Base-by-base conservation (phyloP, 2,888 invertebrate species). In the Cryptocephalus primarius region DNA sequence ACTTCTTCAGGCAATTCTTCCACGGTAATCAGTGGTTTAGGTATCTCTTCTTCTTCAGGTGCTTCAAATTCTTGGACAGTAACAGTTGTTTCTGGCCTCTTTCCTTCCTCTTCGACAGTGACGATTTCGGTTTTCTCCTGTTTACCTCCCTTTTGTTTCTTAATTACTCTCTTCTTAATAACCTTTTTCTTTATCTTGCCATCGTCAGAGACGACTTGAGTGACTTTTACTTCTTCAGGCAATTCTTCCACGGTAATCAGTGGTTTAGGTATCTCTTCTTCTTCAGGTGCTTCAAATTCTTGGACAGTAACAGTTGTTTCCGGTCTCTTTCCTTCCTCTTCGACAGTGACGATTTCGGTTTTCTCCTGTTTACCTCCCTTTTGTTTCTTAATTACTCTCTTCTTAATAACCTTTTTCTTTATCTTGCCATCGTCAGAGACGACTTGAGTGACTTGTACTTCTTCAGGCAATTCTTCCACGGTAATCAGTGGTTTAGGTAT, bases 61-160 rank as follows among this genome's bases (percentile, higher is more conserved):
- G 22, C 22, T 22, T 22, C 3, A 22, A 4, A 22, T 22, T 22
- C 22, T 22, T 22, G 3, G 34, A 60, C 52, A 40, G 55, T 59
- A 33, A 57, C 55, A 48, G 68, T 55, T 40, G 56, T 62, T 54
- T 69, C 55, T 32, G 59, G 59, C 46, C 48, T 31, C 50, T 61
- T 56, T 8, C 56, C 60, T 40, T 60, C 58, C 54, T 62, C 62
- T 49, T 59, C 51, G 6, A 59, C 44, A 9, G 60, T 56, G 22
- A 59, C 56, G 47, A 70, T 68, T 60, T 72, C 68, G 42, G 69
- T 67, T 0, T 60, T 59, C 60, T 69, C 63, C 45, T 70, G 53
- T 45, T 64, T 65, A 31, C 60, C 60, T 4, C 66, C 70, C 38
- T 62, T 64, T 10, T 65, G 43, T 68, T 69, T 49, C 38, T 40